Evolutionary conservation across 2,113 vertebrate species (phyloP).

Genomic region (Cepphus grylle): DNA sequence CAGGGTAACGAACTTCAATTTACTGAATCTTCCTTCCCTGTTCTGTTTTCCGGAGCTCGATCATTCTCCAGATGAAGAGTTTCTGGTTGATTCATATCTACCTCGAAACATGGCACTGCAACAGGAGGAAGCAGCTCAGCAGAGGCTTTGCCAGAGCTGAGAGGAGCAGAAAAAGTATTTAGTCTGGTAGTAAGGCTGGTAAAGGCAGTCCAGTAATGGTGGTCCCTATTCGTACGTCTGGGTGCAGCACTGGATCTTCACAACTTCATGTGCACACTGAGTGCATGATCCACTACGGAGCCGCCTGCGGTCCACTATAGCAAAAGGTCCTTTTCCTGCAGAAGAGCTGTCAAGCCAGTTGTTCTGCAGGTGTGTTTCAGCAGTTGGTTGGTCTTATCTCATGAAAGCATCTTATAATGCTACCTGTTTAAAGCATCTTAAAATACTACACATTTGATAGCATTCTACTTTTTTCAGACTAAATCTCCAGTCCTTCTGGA

Average conservation of each 20-base stretch:
- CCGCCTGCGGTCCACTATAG: neutral
- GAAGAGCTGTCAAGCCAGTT: neutral
- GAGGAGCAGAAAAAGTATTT: neutral
- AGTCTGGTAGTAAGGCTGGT: neutral
- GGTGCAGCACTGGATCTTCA: neutral
- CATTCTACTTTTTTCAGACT: neutral
- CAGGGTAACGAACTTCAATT: neutral
- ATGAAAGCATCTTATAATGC: neutral
- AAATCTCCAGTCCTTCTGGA: neutral
- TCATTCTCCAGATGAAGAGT: neutral
- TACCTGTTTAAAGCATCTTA: neutral
- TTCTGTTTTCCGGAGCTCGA: neutral
- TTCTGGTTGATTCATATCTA: neutral
- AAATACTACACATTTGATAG: neutral
- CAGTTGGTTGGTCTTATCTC: neutral
- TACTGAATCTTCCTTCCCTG: neutral
- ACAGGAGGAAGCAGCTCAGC: neutral
- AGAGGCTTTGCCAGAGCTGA: neutral
- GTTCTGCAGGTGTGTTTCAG: neutral
- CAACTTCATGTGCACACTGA: neutral
- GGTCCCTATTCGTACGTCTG: accelerated
- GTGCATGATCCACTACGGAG: neutral
- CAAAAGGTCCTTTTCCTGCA: neutral
- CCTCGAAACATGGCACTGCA: neutral
- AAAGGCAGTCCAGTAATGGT: neutral